These are phyloP conservation scores for Laticauda laticaudata DNA, from an alignment of 2,113 vertebrate species.

Conservation along the genomic window DNA sequence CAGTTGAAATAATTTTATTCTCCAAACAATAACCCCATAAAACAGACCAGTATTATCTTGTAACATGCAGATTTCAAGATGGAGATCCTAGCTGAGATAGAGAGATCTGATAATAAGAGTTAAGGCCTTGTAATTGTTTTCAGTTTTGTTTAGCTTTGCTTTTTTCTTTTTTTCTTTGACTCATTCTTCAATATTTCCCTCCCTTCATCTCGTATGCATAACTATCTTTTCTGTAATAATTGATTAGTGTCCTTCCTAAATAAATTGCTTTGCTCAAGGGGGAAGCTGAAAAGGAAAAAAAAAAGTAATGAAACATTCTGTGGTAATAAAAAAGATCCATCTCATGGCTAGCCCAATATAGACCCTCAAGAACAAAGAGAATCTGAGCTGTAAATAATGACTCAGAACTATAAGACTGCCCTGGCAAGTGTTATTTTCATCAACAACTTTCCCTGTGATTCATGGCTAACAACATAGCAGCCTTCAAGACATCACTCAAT, in stretches of 20 bases:
- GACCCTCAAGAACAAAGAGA: neutral
- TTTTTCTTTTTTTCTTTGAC: neutral
- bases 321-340: neutral
- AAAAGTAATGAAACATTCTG: neutral
- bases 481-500: neutral
- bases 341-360: neutral
- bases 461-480: neutral
- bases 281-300: neutral
- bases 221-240: neutral
- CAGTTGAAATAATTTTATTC: neutral
- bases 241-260: neutral
- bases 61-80: neutral
- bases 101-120: neutral
- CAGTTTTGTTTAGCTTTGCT: neutral
- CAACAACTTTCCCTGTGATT: neutral
- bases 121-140: neutral
- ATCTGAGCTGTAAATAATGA: neutral
- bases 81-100: neutral
- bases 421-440: neutral
- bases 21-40: neutral
- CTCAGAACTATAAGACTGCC: neutral
- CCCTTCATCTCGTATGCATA: neutral
- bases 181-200: neutral
- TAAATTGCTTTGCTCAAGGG: neutral
- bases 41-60: neutral